Base-by-base conservation (phyloP, 2,113 vertebrate genomes). In the Lepisosteus osseus region DNA sequence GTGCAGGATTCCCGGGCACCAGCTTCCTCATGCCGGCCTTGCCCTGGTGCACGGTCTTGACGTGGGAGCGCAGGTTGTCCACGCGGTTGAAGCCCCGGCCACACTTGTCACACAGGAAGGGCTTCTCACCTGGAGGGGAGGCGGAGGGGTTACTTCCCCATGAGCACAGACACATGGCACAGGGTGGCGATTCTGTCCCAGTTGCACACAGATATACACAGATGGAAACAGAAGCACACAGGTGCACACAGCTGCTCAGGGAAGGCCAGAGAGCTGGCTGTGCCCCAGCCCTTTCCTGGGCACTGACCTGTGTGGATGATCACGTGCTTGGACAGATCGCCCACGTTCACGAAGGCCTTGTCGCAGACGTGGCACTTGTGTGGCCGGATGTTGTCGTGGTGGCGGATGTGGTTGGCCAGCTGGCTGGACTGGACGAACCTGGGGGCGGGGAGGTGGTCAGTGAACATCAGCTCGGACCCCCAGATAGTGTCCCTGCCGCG, bases 401-500 rank as follows among this genome's bases (percentile, higher is more conserved):
- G 97, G 1, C 97, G 96, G 67, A 99, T 99, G 89, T 99, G 97
- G 87, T 99, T 99, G 84, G 97, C 97, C 81, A 99, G 72, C 69
- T 99, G 97, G 85, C 97, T 99, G 3, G 97, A 99, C 79, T 99
- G 97, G 7, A 98, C 96, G 0, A 99, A 99, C 78, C 97, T 99
- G 79, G 12, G 69, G 9, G 65, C 54, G 68, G 40, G 72, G 3
- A 78, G 14, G 5, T 2, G 7, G 67, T 7, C 7, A 42, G 45
- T 7, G 42, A 13, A 43, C 13, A 43, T 0, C 6, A 11, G 65
- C 44, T 47, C 1, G 6, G 42, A 11, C 47, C 4, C 6, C 15
- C 8, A 68, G 6, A 11, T 61, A 8, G 6, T 62, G 40, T 45
- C 29, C 9, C 14, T 51, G 14, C 61, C 59, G 9, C 56, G 7